Conservation (phyloP, 2,797 vertebrate species). For the Myotis daubentonii region DNA sequence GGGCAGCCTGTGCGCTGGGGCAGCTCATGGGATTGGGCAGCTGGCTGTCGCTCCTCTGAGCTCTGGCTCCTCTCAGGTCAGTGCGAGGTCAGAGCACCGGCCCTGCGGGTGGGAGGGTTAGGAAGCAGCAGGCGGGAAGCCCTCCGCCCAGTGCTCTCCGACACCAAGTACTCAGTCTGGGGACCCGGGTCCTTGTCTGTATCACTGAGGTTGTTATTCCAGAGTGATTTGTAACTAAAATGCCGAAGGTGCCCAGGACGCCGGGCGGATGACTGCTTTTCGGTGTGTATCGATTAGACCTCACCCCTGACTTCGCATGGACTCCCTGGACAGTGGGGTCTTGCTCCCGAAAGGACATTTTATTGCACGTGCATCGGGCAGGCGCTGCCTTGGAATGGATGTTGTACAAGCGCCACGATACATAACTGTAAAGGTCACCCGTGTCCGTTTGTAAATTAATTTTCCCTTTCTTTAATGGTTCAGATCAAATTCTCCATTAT, state of each 20-base stretch:
- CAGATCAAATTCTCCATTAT: slow-evolving; percentile 52
- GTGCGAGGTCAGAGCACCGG: not conserved
- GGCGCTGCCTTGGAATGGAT: not conserved
- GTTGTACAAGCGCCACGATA: not conserved
- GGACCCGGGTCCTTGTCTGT: not conserved
- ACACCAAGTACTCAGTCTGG: not conserved
- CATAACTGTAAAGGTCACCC: slow-evolving; percentile 48
- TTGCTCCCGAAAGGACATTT: not conserved
- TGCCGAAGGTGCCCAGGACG: not conserved
- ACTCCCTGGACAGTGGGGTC: not conserved
- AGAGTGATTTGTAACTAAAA: slow-evolving; percentile 12
- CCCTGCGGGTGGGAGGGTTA: not conserved
- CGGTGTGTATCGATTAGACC: not conserved
- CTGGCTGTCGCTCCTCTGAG: not conserved
- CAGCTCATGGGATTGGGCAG: too few species aligned
- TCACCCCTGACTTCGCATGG: not conserved
- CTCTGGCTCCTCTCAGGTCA: not conserved
- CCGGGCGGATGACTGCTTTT: not conserved
- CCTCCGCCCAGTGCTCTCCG: not conserved
- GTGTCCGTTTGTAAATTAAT: slow-evolving; percentile 67
- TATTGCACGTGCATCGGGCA: slow-evolving; percentile 33
- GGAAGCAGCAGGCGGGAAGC: not conserved
- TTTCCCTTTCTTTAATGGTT: slow-evolving; percentile 74
- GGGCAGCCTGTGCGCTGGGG: too few species aligned
- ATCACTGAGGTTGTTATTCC: not conserved